These are phyloP conservation scores for Drosophila greeni DNA, from an alignment of 2,888 invertebrate species.

Conservation along the genomic window DNA sequence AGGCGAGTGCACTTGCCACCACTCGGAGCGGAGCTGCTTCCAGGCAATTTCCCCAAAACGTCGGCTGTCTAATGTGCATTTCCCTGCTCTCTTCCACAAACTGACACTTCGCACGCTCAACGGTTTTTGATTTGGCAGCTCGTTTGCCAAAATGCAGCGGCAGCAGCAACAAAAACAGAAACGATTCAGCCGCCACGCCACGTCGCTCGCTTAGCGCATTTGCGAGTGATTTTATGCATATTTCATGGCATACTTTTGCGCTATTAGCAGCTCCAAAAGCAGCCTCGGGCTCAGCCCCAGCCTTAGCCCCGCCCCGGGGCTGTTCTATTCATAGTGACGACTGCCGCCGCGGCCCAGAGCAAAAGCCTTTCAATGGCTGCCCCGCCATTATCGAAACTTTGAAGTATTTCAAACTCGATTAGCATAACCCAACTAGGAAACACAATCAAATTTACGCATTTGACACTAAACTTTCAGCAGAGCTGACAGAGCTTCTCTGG, in stretches of 20 bases:
- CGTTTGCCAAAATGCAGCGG: conserved; percentile 50
- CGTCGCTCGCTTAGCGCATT: conserved; percentile 38
- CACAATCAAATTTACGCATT: conserved; percentile 70
- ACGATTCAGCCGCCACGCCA: conserved; percentile 23
- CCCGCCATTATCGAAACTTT: conserved; percentile 50
- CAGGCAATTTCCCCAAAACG: conserved; percentile 36
- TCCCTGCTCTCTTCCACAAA: conserved; percentile 21
- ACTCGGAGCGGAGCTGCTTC: conserved; percentile 12
- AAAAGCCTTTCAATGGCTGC: conserved; percentile 33
- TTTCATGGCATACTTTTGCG: conserved; percentile 51
- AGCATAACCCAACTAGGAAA: conserved; percentile 70
- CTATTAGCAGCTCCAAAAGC: conserved; percentile 27
- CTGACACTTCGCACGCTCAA: conserved; percentile 53
- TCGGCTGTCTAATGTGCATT: conserved; percentile 40
- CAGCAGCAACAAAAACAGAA: conserved; percentile 22
- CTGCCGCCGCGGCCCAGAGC: conserved; percentile 11
- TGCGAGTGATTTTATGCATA: conserved; percentile 58
- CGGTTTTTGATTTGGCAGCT: conserved; percentile 62
- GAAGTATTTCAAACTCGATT: conserved; percentile 73
- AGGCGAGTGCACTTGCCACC: conserved; percentile 12
- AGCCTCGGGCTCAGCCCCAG: conserved; percentile 3
- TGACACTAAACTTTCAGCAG: conserved; percentile 66
- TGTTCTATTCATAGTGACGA: conserved; percentile 34
- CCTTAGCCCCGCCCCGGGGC: neutral
- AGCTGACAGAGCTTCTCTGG: conserved; percentile 6